Evolutionary conservation across 2,888 invertebrate species (phyloP), one percentile per base, ranked within the genome.

Genomic region (Acronicta alni): DNA sequence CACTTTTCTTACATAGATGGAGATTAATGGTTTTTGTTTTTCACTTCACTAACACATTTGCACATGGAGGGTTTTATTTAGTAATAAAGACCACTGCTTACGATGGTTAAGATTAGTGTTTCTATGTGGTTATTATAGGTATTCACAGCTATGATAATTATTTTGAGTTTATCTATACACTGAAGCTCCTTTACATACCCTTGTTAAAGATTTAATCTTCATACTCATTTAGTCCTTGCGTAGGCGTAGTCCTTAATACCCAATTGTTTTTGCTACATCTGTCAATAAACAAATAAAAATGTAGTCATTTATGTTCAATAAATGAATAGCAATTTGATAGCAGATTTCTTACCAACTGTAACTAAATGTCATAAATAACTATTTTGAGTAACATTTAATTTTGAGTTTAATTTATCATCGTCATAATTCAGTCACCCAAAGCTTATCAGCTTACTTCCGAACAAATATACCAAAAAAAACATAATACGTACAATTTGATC

Each of bases 1-100:
- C 54, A 59, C 57, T 66, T 57, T 59, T 63, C 67, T 46, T 52
- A 16, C 32, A 52, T 49, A 45, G 43, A 16, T 30, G 14, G 7
- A 32, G 2, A 2, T n/a, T 30, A 26, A 20, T 4, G 14, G 4
- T n/a, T 39, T 39, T 48, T 23, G 43, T 5, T 45, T 35, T 51
- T 18, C 14, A 57, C 39, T 51, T 30, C 35, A 64, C 53, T 51
- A 18, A 1, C 10, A 43, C 10, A 43, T 26, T 39, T n/a, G 39
- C n/a, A 56, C 46, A 30, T 9, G 26, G 1, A 26, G 20, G n/a
- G n/a, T n/a, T n/a, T n/a, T n/a, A n/a, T n/a, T n/a, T n/a, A n/a
- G 12, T 65, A 32, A 44, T 44, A 9, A 12, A 5, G 23, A 12
- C 23, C 26, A 53, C 0, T 2, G 4, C 20, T 44, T 17, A 30